Evolutionary conservation across 2,888 invertebrate species (phyloP).

Genomic region (Branchellion lobata): DNA sequence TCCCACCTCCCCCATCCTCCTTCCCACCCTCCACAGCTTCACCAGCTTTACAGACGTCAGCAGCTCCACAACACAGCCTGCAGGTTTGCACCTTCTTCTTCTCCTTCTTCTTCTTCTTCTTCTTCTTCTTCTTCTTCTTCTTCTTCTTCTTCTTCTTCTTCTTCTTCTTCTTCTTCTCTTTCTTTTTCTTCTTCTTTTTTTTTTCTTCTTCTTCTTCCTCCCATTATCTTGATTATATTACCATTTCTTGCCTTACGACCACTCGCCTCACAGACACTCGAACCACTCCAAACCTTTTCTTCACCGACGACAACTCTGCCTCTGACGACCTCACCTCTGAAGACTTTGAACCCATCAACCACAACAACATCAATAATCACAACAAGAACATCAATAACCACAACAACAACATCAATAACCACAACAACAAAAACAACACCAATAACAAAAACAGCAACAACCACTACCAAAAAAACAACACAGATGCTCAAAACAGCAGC

Average conservation of each 20-base stretch:
- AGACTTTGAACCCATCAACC: conserved; percentile 12
- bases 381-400: conserved; percentile 2
- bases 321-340: no score
- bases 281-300: no score
- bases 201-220: background rate
- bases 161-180: conserved; percentile 16
- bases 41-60: background rate
- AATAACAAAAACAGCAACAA: background rate
- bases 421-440: background rate
- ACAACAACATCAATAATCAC: conserved; percentile 4
- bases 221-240: background rate
- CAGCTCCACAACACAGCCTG: background rate
- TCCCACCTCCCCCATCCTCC: no score
- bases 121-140: conserved; percentile 22
- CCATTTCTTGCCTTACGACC: background rate
- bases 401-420: conserved; percentile 2
- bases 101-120: conserved; percentile 12
- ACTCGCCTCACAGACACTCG: background rate
- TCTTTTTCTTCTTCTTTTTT: conserved; percentile 15
- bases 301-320: no score
- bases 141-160: conserved; percentile 23
- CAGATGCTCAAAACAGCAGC: background rate
- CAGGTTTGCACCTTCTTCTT: background rate
- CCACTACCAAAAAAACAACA: background rate
- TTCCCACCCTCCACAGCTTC: background rate